Base-by-base conservation (phyloP, 2,888 invertebrate species). In the Drosophila greeni region DNA sequence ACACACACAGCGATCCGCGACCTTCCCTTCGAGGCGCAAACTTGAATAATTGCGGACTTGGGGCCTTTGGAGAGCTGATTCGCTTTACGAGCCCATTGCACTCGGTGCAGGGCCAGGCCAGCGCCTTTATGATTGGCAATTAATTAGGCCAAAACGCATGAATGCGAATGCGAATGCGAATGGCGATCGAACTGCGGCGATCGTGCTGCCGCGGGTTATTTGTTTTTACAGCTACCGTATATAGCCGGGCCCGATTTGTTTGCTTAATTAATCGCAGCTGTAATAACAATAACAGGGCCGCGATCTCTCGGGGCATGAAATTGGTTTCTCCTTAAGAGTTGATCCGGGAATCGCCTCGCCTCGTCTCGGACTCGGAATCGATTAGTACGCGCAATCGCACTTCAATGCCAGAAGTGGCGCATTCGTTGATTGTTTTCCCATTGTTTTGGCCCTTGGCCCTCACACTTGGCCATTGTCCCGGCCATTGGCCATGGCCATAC, bases 251-350 rank as follows among this genome's bases (percentile, higher is more conserved):
- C 52, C 76, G 74, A 81, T 81, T 78, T 79, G 82, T 80, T 84
- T 80, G 79, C 76, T 74, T 84, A 80, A 80, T 80, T 80, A 82
- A 80, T 80, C 84, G 82, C 84, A 84, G 79, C 84, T 84, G 79
- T 84, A 84, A 82, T 79, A 82, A 76, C 70, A 84, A 73, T 67
- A 66, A 55, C 53, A 39, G 39, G 45, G 33, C n/a, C 29, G 62
- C 49, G 51, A 60, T 24, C 60, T 64, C 74, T 74, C 61, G 59
- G 64, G 67, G 39, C 82, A 73, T 76, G 76, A 81, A 71, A 75
- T 79, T 54, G 40, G 66, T 66, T 78, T 57, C 29, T 58, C 51
- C 20, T 59, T 58, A 42, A n/a, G 43, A 36, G 18, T 45, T 33
- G 48, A 31, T 47, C 55, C 7, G 4, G 36, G 62, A 11, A 31